Evolutionary conservation across 35 echinoderm and acorn worm species (phyloP), one percentile per base, ranked within the genome.

Genomic region (Holothuria glaberrima): DNA sequence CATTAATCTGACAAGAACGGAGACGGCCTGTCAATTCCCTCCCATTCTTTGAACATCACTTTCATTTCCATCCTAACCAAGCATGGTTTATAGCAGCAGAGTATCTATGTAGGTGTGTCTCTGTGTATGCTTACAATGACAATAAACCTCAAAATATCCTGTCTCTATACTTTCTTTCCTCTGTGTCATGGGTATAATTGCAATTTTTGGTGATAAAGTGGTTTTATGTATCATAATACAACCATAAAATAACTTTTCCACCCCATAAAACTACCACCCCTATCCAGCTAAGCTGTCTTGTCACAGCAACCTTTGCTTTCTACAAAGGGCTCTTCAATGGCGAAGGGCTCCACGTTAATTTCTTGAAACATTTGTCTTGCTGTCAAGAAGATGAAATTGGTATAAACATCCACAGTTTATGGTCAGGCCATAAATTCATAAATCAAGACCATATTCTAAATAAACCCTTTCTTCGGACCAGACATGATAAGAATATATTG

Each of bases 361-460:
- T 48, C 74, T 48, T 48, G 21, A 78, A 41, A 78, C 74, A 78
- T 78, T 78, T 78, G 74, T 78, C 74, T 78, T 78, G 74, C 74
- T 78, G 74, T 78, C 74, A 78, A 48, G 35, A 78, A 48, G 74
- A 78, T 78, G 74, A 78, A 28, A 41, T 52, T 21, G 74, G 50
- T 78, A 50, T 78, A 78, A 78, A 78, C 74, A 78, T 78, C 50
- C 74, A 78, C 74, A 78, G 44, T 78, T 78, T 78, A 78, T 78
- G 74, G 74, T 78, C 74, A 78, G 74, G 74, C 38, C 44, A 78
- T 78, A 78, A 78, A 78, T 78, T 78, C 74, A 78, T 78, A 78
- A 78, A 78, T 78, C 74, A 78, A 48, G 44, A 48, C n/a, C 38
- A 78, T 78, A 78, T 78, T 78, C 74, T 78, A 78, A 78, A 78